Evolutionary conservation across 2,888 invertebrate species (phyloP).

Genomic region (Argyresthia albistria): DNA sequence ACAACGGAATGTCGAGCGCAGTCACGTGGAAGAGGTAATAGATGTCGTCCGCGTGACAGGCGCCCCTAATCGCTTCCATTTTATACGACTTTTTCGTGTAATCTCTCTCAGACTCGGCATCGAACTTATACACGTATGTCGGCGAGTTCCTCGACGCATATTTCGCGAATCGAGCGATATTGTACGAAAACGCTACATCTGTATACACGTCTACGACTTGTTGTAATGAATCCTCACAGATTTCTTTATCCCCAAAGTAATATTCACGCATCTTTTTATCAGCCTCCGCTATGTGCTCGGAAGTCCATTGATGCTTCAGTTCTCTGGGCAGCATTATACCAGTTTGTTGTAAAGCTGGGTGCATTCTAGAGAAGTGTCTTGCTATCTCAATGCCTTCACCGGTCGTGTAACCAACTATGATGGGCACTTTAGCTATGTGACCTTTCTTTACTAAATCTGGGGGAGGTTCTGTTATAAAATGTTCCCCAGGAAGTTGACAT

Average conservation of each 20-base stretch:
- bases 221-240: constrained; percentile 32
- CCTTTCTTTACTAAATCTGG: constrained; percentile 34
- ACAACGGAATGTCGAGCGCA: constrained; percentile 40
- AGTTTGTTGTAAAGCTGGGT: constrained; percentile 22
- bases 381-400: constrained; percentile 59
- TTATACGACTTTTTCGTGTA: constrained; percentile 43
- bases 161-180: constrained; percentile 45
- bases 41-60: constrained; percentile 56
- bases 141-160: constrained; percentile 27
- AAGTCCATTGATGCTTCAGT: constrained; percentile 38
- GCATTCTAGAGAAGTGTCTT: constrained; percentile 28
- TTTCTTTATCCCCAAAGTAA: constrained; percentile 37
- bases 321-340: constrained; percentile 54
- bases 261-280: constrained; percentile 41
- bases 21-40: constrained; percentile 50
- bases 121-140: constrained; percentile 48
- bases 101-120: constrained; percentile 51
- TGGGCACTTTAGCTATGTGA: constrained; percentile 37
- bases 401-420: constrained; percentile 54
- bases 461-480: constrained; percentile 42
- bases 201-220: constrained; percentile 40
- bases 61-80: constrained; percentile 41
- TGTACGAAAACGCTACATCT: constrained; percentile 43
- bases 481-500: constrained; percentile 26
- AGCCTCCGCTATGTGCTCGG: constrained; percentile 24